phyloP scores from a whole-genome alignment of 2,113 vertebrate species.

The Lamprotornis superbus region DNA sequence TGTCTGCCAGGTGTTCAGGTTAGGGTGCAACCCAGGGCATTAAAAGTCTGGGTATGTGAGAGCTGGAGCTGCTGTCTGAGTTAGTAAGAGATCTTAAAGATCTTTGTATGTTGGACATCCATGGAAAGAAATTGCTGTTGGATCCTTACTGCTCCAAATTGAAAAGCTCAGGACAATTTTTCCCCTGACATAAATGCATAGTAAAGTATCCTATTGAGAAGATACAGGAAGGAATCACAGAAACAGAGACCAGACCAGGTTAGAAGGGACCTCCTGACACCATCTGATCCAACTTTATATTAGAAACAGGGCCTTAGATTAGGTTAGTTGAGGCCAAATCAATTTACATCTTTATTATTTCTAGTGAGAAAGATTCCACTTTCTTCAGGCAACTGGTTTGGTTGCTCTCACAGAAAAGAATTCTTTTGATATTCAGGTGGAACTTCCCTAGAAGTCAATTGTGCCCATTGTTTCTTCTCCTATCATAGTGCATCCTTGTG shows the following conservation, averaged over 20 bases:
- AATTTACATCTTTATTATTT: not conserved
- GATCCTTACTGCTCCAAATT: not conserved
- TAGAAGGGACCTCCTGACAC: not conserved
- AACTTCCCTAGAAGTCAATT: not conserved
- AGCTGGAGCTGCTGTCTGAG: conserved; percentile 9
- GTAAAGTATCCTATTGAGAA: not conserved
- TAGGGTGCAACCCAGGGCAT: conserved; percentile 1
- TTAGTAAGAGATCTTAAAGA: not conserved
- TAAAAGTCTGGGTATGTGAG: conserved; percentile 9
- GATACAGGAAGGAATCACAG: not conserved
- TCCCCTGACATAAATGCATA: not conserved
- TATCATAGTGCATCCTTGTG: not conserved
- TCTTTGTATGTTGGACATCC: not conserved
- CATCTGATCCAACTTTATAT: not conserved
- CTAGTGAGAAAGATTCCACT: not conserved
- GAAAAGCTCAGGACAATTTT: not conserved
- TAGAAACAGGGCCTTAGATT: not conserved
- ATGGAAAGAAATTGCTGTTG: not conserved
- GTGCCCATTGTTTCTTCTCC: not conserved
- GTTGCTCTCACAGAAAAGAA: not conserved
- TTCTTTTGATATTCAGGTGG: not conserved
- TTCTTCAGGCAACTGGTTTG: not conserved
- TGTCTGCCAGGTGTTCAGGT: conserved; percentile 55
- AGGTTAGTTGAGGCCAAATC: not conserved
- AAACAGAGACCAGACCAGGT: not conserved